phyloP scores from a whole-genome alignment of 2,888 invertebrate species.

The Synergus gifuensis region DNA sequence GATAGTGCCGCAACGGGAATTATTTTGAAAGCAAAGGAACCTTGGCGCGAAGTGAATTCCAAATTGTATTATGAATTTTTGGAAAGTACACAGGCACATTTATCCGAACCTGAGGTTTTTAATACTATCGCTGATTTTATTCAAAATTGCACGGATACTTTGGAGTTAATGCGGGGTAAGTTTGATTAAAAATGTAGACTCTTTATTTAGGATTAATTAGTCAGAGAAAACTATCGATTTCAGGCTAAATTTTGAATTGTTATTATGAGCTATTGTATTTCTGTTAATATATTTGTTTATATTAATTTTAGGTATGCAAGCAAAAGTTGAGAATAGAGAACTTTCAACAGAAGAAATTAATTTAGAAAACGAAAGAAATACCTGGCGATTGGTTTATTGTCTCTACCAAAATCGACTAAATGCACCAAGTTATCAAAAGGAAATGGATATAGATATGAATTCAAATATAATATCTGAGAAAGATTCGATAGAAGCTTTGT shows the following conservation, averaged over 20 bases:
- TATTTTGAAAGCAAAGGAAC: slow-evolving; percentile 71
- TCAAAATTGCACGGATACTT: slow-evolving; percentile 82
- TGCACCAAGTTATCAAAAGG: slow-evolving; percentile 67
- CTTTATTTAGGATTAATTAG: neutral
- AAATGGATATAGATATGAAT: slow-evolving; percentile 60
- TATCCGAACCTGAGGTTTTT: slow-evolving; percentile 79
- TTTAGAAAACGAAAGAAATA: slow-evolving; percentile 90
- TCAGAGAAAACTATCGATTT: slow-evolving; percentile 12
- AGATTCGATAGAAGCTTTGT: slow-evolving; percentile 80
- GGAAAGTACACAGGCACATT: slow-evolving; percentile 70
- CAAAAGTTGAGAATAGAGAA: slow-evolving; percentile 70
- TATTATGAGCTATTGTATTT: neutral
- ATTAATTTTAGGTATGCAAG: slow-evolving; percentile 68
- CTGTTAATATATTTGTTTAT: slow-evolving; percentile 3
- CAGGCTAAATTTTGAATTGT: neutral
- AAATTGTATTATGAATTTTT: slow-evolving; percentile 73
- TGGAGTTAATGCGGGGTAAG: slow-evolving; percentile 78
- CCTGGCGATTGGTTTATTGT: slow-evolving; percentile 91
- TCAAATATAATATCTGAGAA: slow-evolving; percentile 80
- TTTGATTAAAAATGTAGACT: slow-evolving; percentile 2
- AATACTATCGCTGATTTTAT: slow-evolving; percentile 83
- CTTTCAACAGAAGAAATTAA: slow-evolving; percentile 70
- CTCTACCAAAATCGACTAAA: slow-evolving; percentile 89
- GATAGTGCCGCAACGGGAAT: slow-evolving; percentile 70
- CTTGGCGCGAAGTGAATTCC: slow-evolving; percentile 69